A percentile compares a stretch with the other conserved stretches of the same genome.
These are phyloP conservation scores for Macrophya alboannulata DNA, from an alignment of 2,888 invertebrate genomes.

Conservation along the genomic window DNA sequence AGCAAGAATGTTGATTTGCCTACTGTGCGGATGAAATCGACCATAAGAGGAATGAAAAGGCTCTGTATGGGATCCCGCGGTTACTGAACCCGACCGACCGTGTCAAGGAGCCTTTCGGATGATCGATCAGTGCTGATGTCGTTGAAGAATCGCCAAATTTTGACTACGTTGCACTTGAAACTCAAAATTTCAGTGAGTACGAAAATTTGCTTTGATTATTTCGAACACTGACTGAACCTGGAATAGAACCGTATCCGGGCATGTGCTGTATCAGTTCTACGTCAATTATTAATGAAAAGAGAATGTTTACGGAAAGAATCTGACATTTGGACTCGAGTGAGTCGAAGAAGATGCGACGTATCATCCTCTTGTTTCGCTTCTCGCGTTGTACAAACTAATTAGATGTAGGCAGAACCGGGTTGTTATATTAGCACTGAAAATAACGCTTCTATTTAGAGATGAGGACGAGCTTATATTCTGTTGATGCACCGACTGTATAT, in stretches of 20 bases:
- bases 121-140: slow-evolving; percentile 14
- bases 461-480: neutral
- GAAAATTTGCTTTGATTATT: neutral
- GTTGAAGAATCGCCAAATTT: neutral
- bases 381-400: slow-evolving; percentile 52
- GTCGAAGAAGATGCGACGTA: neutral
- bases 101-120: slow-evolving; percentile 17
- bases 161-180: neutral
- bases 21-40: slow-evolving; percentile 11
- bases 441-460: slow-evolving; percentile 13
- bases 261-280: neutral
- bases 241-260: neutral
- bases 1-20: neutral
- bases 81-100: neutral
- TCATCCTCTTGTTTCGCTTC: neutral
- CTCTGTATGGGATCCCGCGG: neutral
- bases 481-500: neutral
- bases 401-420: slow-evolving; percentile 4
- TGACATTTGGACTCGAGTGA: slow-evolving; percentile 2
- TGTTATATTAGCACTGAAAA: slow-evolving; percentile 11
- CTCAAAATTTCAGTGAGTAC: too few species aligned
- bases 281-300: slow-evolving; percentile 47
- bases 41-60: neutral
- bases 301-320: slow-evolving; percentile 36
- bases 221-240: neutral